A percentile compares a stretch with the other conserved stretches of the same genome.
Evolutionary conservation across 2,888 invertebrate genomes (phyloP).

Genomic region (Pegoplata infirma): DNA sequence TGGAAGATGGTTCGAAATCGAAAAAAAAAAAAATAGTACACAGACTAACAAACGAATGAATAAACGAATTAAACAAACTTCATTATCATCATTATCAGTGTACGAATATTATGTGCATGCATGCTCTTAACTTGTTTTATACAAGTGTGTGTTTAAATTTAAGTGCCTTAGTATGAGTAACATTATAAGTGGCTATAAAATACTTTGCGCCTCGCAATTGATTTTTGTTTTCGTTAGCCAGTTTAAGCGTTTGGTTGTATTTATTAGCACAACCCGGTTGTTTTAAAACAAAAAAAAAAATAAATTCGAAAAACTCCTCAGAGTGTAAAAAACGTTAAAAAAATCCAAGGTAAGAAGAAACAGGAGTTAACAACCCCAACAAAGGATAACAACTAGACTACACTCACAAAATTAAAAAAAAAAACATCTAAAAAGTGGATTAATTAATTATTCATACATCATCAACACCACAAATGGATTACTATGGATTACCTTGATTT

Average conservation of each 20-base stretch:
- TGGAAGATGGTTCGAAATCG: constrained; percentile 27
- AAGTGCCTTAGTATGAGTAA: constrained; percentile 70
- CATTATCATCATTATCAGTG: constrained; percentile 32
- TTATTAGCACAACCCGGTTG: constrained; percentile 68
- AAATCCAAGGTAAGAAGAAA: constrained; percentile 59
- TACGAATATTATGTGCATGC: constrained; percentile 57
- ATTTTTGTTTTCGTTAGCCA: constrained; percentile 79
- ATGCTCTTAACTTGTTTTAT: constrained; percentile 53
- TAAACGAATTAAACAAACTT: constrained; percentile 16
- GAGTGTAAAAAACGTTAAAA: constrained; percentile 62
- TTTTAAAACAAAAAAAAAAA: constrained; percentile 63
- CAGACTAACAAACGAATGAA: constrained; percentile 23
- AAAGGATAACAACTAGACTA: constrained; percentile 67
- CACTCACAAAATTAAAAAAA: no score
- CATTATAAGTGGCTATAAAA: constrained; percentile 79
- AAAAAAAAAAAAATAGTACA: constrained; percentile 3
- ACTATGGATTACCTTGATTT: constrained; percentile 54
- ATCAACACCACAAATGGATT: constrained; percentile 39
- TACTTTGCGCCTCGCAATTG: constrained; percentile 78
- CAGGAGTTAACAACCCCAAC: constrained; percentile 52
- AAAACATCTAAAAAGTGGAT: constrained; percentile 35
- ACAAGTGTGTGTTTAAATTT: constrained; percentile 41
- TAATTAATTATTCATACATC: background rate
- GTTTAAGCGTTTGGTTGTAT: constrained; percentile 76
- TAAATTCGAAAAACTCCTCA: constrained; percentile 36